These are phyloP conservation scores for Pseudochromis fuscus DNA, from an alignment of 2,797 vertebrate species.

Conservation along the genomic window DNA sequence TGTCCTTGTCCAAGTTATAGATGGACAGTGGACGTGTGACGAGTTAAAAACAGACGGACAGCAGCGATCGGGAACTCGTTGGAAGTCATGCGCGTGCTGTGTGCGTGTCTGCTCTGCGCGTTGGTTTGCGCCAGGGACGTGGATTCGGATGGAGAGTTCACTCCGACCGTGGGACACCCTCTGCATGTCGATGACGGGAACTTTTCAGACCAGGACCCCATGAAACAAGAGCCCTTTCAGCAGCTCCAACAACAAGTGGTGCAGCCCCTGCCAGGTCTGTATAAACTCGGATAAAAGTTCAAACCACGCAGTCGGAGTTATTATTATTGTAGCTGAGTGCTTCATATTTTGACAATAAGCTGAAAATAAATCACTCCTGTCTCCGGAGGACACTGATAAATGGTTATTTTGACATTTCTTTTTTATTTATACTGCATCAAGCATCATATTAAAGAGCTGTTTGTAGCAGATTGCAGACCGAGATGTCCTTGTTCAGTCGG, in stretches of 20 bases:
- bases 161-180: slow-evolving; percentile 18
- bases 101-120: slow-evolving; percentile 16
- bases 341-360: too few relatives aligned
- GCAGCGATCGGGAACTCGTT: background rate
- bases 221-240: slow-evolving; percentile 42
- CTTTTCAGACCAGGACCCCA: slow-evolving; percentile 48
- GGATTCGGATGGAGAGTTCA: background rate
- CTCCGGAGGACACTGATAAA: too few relatives aligned
- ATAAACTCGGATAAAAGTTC: background rate
- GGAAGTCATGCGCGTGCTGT: slow-evolving; percentile 43
- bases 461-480: slow-evolving; percentile 26
- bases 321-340: background rate
- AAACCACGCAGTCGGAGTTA: background rate
- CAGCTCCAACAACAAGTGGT: slow-evolving; percentile 24
- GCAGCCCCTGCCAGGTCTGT: slow-evolving; percentile 58
- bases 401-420: slow-evolving; percentile 2
- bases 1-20: background rate
- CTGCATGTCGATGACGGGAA: slow-evolving; percentile 64
- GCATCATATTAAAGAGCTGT: background rate
- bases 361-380: background rate
- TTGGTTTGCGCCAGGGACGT: slow-evolving; percentile 14
- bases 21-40: background rate
- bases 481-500: slow-evolving; percentile 20
- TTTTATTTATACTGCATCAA: background rate
- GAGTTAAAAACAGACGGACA: background rate